These are phyloP conservation scores for Pollimyrus isidori DNA, from an alignment of 2,113 vertebrate species.

Conservation along the genomic window DNA sequence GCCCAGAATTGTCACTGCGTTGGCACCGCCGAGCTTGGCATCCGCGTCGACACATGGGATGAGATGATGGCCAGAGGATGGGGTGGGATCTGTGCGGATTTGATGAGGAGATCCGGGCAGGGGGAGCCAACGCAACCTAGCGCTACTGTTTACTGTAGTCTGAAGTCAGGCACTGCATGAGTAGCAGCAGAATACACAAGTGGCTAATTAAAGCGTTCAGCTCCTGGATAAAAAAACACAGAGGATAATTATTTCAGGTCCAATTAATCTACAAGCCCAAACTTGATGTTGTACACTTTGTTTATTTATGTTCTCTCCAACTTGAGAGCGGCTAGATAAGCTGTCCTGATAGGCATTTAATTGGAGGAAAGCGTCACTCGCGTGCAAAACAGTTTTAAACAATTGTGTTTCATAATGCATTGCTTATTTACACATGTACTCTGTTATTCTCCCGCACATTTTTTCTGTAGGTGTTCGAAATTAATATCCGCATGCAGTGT, in stretches of 20 bases:
- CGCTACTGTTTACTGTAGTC: slow-evolving; percentile 6
- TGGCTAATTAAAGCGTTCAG: background rate
- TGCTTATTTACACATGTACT: background rate
- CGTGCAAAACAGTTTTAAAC: background rate
- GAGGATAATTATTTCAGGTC: slow-evolving; percentile 8
- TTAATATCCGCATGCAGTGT: background rate
- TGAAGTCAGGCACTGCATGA: background rate
- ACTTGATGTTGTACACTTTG: background rate
- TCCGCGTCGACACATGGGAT: background rate
- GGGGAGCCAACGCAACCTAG: background rate
- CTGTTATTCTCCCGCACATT: background rate
- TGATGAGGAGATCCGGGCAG: background rate
- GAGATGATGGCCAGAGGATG: background rate
- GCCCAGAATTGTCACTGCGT: background rate
- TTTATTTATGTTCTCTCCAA: background rate
- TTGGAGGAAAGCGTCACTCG: background rate
- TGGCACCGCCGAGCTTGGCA: background rate
- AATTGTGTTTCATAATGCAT: background rate
- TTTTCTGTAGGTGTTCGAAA: background rate
- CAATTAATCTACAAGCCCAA: slow-evolving; percentile 1
- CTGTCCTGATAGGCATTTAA: background rate
- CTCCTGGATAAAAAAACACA: background rate
- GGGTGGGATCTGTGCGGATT: background rate
- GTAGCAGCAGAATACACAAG: background rate
- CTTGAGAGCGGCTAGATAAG: background rate